A percentile compares a stretch with the other conserved stretches of the same genome.
Evolutionary conservation across 2,888 invertebrate species (phyloP).

Genomic region (Cybosia mesomella): DNA sequence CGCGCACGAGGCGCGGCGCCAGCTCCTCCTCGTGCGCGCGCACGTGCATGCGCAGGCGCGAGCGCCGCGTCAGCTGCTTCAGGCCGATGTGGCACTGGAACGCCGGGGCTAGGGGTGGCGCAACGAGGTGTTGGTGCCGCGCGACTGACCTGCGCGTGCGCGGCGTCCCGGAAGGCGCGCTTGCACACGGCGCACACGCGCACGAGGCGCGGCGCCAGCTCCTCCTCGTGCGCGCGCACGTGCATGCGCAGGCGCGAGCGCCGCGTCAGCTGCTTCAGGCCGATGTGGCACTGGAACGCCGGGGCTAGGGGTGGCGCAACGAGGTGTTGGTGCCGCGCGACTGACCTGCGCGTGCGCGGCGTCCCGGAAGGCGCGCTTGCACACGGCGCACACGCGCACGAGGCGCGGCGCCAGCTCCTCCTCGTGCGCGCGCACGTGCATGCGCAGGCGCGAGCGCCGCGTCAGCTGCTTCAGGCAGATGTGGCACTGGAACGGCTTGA

Average conservation of each 20-base stretch:
- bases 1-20: too few species aligned
- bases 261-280: slow-evolving; percentile 83
- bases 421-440: slow-evolving; percentile 84
- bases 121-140: too few species aligned
- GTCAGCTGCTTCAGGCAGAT: slow-evolving; percentile 85
- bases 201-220: slow-evolving; percentile 68
- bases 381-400: slow-evolving; percentile 73
- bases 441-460: slow-evolving; percentile 81
- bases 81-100: too few species aligned
- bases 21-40: too few species aligned
- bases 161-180: slow-evolving; percentile 69
- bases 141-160: slow-evolving; percentile 62
- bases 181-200: slow-evolving; percentile 73
- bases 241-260: slow-evolving; percentile 84
- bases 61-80: too few species aligned
- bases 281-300: slow-evolving; percentile 87
- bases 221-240: slow-evolving; percentile 82
- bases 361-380: slow-evolving; percentile 73
- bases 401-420: slow-evolving; percentile 71
- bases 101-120: too few species aligned
- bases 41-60: too few species aligned
- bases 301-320: too few species aligned
- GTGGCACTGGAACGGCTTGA: slow-evolving; percentile 86
- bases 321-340: too few species aligned
- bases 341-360: slow-evolving; percentile 63